Percentiles rank a stretch among this genome's conserved stretches.
These are phyloP conservation scores for Ladona fulva DNA, from an alignment of 1,140 invertebrate genomes.

Conservation along the genomic window DNA sequence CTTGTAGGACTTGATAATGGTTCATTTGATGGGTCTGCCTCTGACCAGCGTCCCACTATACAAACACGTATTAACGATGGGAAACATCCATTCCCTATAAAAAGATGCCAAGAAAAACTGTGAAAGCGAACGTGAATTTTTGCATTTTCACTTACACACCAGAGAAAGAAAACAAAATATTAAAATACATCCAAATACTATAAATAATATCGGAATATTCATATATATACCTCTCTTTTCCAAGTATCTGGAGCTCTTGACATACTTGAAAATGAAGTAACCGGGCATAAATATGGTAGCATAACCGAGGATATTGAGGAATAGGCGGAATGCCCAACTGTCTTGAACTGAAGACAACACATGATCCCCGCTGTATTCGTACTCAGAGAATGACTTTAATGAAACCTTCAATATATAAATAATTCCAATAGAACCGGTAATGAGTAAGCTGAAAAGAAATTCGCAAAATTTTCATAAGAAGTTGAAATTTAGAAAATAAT, in stretches of 20 bases:
- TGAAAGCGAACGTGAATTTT: no score
- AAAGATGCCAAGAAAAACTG: no score
- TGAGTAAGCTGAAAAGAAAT: conserved; percentile 36
- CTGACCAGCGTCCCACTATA: conserved; percentile 32
- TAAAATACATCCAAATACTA: no score
- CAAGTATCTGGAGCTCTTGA: conserved; percentile 68
- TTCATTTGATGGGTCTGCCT: neutral
- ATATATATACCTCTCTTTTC: conserved; percentile 59
- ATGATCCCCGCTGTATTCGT: neutral
- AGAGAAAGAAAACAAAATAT: no score
- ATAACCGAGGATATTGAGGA: conserved; percentile 82
- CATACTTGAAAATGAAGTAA: conserved; percentile 73
- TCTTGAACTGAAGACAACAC: conserved; percentile 31
- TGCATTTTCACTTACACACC: no score
- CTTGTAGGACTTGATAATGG: neutral
- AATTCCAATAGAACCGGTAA: conserved; percentile 39
- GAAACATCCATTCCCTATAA: conserved; percentile 43
- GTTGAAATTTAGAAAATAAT: neutral
- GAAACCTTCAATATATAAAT: conserved; percentile 32
- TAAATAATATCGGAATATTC: conserved; percentile 17
- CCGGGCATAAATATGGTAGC: conserved; percentile 78
- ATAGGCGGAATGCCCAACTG: conserved; percentile 66
- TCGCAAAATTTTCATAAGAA: neutral
- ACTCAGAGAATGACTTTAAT: neutral
- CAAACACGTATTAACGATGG: conserved; percentile 48